A percentile compares a stretch with the other conserved stretches of the same genome.
Evolutionary conservation across 2,888 invertebrate species (phyloP).

Genomic region (Mellilla xanthometata): DNA sequence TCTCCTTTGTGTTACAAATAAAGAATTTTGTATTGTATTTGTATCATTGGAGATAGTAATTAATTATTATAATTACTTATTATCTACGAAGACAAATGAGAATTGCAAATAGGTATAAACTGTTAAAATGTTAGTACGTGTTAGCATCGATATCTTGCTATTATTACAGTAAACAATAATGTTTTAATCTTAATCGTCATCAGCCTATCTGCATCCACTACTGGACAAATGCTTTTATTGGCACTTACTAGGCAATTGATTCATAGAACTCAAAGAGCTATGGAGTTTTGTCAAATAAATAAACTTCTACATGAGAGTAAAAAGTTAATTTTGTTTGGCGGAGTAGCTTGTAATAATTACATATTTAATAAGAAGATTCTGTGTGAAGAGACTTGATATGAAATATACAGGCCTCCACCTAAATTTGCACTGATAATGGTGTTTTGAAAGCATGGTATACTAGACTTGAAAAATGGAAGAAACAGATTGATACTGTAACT

Average conservation of each 20-base stretch:
- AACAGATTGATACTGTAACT: constrained; percentile 72
- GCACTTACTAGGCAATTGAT: constrained; percentile 90
- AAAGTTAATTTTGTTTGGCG: constrained; percentile 94
- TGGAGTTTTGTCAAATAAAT: constrained; percentile 86
- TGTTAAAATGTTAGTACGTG: too few relatives aligned
- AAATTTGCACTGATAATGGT: constrained; percentile 98
- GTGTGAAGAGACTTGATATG: constrained; percentile 85
- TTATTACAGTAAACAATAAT: too few relatives aligned
- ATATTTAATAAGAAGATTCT: constrained; percentile 87
- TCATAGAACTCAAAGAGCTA: constrained; percentile 92
- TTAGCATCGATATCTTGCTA: too few relatives aligned
- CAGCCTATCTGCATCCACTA: too few relatives aligned
- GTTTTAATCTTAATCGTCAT: too few relatives aligned
- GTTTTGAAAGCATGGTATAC: constrained; percentile 99
- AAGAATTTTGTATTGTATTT: too few relatives aligned
- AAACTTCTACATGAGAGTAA: constrained; percentile 86
- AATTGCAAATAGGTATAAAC: too few relatives aligned
- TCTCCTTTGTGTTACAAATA: too few relatives aligned
- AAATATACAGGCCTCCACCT: constrained; percentile 89
- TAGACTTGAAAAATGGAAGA: constrained; percentile 91
- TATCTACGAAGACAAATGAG: too few relatives aligned
- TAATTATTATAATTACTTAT: too few relatives aligned
- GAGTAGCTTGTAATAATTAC: constrained; percentile 96
- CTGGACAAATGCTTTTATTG: too few relatives aligned
- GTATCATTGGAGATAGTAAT: too few relatives aligned